Conservation (phyloP, 2,888 invertebrate species). For the Acanthosepion esculentum region DNA sequence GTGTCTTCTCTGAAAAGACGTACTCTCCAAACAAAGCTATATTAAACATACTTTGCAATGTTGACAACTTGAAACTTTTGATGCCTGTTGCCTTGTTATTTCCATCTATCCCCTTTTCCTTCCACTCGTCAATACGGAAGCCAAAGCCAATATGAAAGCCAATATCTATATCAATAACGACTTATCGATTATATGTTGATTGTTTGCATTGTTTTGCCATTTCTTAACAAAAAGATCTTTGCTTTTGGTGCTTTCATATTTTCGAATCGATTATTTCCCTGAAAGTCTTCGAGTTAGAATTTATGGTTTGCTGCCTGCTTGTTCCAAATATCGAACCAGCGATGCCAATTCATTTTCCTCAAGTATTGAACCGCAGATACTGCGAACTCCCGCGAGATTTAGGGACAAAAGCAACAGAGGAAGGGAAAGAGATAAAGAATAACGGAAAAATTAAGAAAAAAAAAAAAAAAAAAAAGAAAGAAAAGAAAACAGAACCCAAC, state of each 20-base stretch:
- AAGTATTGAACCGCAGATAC: not conserved
- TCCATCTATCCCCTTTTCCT: not conserved
- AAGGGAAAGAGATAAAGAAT: not conserved
- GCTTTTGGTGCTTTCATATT: not conserved
- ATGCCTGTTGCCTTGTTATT: not conserved
- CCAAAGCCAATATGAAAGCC: not conserved
- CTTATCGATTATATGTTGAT: not conserved
- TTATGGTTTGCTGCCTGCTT: slow-evolving; percentile 33
- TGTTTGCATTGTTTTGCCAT: slow-evolving; percentile 20
- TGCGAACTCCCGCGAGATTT: not conserved
- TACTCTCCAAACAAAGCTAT: not conserved
- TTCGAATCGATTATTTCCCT: not conserved
- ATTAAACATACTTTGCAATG: not conserved
- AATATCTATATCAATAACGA: slow-evolving; percentile 22
- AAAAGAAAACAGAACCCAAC: not conserved
- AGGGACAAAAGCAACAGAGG: not conserved
- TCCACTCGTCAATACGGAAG: not conserved
- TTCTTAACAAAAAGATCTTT: not conserved
- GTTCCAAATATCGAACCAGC: slow-evolving; percentile 33
- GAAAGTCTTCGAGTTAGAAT: not conserved
- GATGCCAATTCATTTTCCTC: not conserved
- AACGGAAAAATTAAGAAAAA: not conserved
- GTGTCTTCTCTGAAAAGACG: not conserved
- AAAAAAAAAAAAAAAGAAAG: not conserved
- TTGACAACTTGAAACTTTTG: not conserved